A percentile compares a stretch with the other conserved stretches of the same genome.
phyloP scores from a whole-genome alignment of 2,797 vertebrate species.

The Linurgus olivaceus region DNA sequence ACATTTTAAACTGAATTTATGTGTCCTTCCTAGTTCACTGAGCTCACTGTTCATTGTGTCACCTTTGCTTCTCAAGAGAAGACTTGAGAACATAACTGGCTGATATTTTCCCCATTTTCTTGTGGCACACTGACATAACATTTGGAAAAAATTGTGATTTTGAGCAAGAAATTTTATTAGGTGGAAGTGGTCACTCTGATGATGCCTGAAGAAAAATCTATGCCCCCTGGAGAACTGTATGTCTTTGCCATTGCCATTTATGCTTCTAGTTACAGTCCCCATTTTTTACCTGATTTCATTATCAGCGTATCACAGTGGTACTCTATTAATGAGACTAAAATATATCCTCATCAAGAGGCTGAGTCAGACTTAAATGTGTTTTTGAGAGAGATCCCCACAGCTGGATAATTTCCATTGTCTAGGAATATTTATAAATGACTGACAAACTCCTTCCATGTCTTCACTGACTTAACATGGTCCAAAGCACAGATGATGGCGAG shows the following conservation, averaged over 20 bases:
- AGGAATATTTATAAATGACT: not conserved
- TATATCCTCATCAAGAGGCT: not conserved
- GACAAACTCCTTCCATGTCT: not conserved
- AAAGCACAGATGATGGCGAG: not conserved
- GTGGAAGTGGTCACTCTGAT: not conserved
- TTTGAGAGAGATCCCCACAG: not conserved
- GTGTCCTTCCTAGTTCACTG: not conserved
- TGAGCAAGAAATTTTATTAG: not conserved
- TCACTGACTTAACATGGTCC: not conserved
- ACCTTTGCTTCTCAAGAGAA: not conserved
- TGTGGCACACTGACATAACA: not conserved
- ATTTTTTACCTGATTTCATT: not conserved
- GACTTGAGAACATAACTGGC: not conserved
- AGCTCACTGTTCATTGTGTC: not conserved
- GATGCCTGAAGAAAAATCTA: not conserved
- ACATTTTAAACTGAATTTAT: not conserved
- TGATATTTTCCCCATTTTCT: not conserved
- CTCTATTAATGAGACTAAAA: not conserved
- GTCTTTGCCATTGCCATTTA: not conserved
- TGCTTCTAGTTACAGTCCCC: not conserved
- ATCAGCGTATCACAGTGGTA: not conserved
- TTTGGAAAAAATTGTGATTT: not conserved
- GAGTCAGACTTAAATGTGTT: not conserved
- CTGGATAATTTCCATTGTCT: not conserved
- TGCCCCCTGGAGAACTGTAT: not conserved